Conservation (phyloP, 2,888 invertebrate genomes). For the Glaucopsyche alexis region DNA sequence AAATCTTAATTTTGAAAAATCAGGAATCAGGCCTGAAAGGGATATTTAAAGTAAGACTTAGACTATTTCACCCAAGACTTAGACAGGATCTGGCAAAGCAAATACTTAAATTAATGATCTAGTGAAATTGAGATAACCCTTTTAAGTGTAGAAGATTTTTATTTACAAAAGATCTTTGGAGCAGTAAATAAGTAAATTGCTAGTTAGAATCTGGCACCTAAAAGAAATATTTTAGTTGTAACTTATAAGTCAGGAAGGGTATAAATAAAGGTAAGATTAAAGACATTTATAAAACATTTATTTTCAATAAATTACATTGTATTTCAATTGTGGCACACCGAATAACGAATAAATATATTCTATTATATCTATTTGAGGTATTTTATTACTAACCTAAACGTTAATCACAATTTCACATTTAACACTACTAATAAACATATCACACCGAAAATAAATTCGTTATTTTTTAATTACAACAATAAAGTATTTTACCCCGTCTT, state of each 20-base stretch:
- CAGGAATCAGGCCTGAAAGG: too few species aligned
- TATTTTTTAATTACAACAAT: conserved; percentile 29
- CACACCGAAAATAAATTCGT: conserved; percentile 59
- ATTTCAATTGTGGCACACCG: conserved; percentile 72
- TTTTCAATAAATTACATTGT: conserved; percentile 73
- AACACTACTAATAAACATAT: conserved; percentile 41
- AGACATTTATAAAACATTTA: conserved; percentile 78
- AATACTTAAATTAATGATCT: too few species aligned
- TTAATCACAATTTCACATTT: conserved; percentile 45
- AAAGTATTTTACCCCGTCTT: conserved; percentile 20
- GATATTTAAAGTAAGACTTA: too few species aligned
- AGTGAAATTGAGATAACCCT: too few species aligned
- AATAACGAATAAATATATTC: conserved; percentile 69
- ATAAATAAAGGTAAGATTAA: conserved; percentile 46
- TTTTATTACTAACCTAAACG: conserved; percentile 49
- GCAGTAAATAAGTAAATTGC: too few species aligned
- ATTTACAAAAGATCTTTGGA: too few species aligned
- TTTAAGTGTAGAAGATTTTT: too few species aligned
- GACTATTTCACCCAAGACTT: too few species aligned
- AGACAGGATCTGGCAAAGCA: too few species aligned
- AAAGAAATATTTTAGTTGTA: background rate
- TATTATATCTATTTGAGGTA: conserved; percentile 56
- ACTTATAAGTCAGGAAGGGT: conserved; percentile 6
- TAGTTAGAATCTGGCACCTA: too few species aligned
- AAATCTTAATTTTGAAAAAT: too few species aligned